Evolutionary conservation across 2,888 invertebrate species (phyloP).

Genomic region (Onthophagus sagittarius): DNA sequence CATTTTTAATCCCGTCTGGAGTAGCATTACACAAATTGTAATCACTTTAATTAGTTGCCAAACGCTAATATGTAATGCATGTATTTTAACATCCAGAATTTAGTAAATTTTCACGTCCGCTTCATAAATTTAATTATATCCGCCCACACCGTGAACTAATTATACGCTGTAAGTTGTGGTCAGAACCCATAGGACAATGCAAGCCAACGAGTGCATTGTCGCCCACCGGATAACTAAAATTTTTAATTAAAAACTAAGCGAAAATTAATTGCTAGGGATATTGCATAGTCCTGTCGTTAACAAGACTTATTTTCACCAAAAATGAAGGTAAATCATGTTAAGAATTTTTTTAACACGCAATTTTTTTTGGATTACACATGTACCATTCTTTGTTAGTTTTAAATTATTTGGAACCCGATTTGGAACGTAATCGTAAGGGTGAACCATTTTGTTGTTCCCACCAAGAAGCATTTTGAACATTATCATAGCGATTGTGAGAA

Average conservation of each 20-base stretch:
- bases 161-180: neutral
- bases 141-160: neutral
- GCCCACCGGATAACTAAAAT: neutral
- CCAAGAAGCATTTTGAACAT: neutral
- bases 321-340: neutral
- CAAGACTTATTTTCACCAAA: neutral
- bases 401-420: neutral
- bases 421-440: neutral
- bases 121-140: neutral
- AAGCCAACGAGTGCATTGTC: neutral
- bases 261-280: neutral
- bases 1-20: too few relatives aligned
- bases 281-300: neutral
- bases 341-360: too few relatives aligned
- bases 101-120: neutral
- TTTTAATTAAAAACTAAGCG: neutral
- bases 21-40: too few relatives aligned
- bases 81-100: neutral
- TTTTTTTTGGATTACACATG: neutral
- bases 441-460: too few relatives aligned
- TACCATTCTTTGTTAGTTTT: neutral
- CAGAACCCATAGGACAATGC: neutral
- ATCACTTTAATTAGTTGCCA: too few relatives aligned
- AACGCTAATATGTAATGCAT: neutral
- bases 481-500: neutral